Evolutionary conservation across 2,888 invertebrate genomes (phyloP).

Genomic region (Spilosoma lubricipeda): DNA sequence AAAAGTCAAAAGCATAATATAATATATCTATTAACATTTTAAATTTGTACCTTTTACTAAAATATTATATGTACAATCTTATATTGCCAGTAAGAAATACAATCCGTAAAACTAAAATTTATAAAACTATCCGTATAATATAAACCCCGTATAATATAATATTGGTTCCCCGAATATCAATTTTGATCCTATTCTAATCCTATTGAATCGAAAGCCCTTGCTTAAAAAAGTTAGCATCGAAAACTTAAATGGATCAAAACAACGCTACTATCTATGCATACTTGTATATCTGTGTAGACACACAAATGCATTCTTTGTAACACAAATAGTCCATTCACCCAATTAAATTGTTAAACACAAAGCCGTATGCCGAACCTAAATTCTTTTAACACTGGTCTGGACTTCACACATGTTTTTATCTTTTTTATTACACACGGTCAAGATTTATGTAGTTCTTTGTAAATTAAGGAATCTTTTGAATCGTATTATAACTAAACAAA

Average conservation of each 20-base stretch:
- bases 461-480: constrained; percentile 50
- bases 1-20: too few species aligned
- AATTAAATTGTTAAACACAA: constrained; percentile 46
- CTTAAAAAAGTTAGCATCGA: background rate
- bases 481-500: constrained; percentile 58
- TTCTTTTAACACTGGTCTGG: constrained; percentile 41
- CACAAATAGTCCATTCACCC: constrained; percentile 34
- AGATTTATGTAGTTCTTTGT: constrained; percentile 51
- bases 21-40: too few species aligned
- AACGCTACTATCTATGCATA: background rate
- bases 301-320: constrained; percentile 28
- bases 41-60: too few species aligned
- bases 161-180: background rate
- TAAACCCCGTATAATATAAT: too few species aligned
- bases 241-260: background rate
- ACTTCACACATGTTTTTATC: constrained; percentile 48
- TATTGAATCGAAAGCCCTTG: background rate
- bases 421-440: constrained; percentile 38
- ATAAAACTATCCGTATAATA: too few species aligned
- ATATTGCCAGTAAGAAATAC: too few species aligned
- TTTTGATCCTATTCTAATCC: background rate
- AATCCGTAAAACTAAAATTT: too few species aligned
- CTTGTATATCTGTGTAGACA: background rate
- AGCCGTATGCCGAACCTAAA: constrained; percentile 28
- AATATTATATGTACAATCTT: too few species aligned